phyloP scores from a whole-genome alignment of 2,888 invertebrate species.

The Orchesella flavescens region DNA sequence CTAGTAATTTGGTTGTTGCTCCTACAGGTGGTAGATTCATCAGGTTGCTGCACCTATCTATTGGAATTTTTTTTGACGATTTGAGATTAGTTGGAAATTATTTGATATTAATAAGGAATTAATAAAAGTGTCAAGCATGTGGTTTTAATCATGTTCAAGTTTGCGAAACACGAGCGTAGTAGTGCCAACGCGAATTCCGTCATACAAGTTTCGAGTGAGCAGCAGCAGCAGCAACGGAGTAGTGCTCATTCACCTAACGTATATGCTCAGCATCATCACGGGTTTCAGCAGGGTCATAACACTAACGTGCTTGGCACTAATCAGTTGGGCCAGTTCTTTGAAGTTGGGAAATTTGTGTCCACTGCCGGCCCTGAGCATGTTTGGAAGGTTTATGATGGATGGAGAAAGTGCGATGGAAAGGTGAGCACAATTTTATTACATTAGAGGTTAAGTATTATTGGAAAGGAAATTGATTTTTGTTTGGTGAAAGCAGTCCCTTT shows the following conservation, averaged over 20 bases:
- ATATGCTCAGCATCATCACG: slow-evolving; percentile 17
- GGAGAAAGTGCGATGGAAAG: slow-evolving; percentile 90
- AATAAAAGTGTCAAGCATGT: no score
- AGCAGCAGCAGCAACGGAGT: background rate
- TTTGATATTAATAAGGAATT: no score
- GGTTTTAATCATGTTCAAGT: slow-evolving; percentile 66
- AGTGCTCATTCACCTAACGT: slow-evolving; percentile 4
- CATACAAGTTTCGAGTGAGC: slow-evolving; percentile 28
- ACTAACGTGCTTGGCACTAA: slow-evolving; percentile 74
- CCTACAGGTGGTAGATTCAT: slow-evolving; percentile 71
- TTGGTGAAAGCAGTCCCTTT: no score
- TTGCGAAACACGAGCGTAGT: slow-evolving; percentile 54
- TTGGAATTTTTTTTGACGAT: no score
- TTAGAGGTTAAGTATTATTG: no score
- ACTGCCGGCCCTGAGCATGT: slow-evolving; percentile 90
- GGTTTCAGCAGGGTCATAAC: slow-evolving; percentile 3
- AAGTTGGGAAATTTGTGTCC: slow-evolving; percentile 86
- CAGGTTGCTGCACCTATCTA: slow-evolving; percentile 66
- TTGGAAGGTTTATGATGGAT: slow-evolving; percentile 94
- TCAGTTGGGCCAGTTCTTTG: slow-evolving; percentile 90
- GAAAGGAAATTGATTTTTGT: no score
- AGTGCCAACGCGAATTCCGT: slow-evolving; percentile 7
- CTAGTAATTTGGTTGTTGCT: no score
- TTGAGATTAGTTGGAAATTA: no score
- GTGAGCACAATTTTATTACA: slow-evolving; percentile 80